Evolutionary conservation across 2,888 invertebrate genomes (phyloP), one percentile per base, ranked within the genome.

Genomic region (Hyppa rectilinea): DNA sequence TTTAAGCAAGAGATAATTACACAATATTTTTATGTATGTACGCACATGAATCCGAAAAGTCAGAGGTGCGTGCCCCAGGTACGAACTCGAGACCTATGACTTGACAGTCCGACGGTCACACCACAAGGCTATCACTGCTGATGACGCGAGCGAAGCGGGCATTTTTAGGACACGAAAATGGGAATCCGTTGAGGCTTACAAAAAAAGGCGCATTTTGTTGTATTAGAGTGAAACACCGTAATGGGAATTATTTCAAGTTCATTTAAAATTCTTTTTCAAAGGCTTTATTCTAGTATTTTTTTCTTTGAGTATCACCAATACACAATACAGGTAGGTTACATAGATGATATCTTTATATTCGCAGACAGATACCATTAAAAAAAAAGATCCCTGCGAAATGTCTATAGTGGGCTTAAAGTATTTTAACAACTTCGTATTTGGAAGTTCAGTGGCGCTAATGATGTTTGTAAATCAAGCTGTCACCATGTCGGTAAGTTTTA

Each of bases 301-400:
- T 47, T 43, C 53, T 36, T 6, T 6, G 47, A 62, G 23, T 38
- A 45, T 34, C 45, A 47, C 6, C 17, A 34, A 26, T 26, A 29
- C 36, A 23, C 29, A 36, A 56, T 38, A 38, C 31, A 50, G 40
- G 40, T 70, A 75, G n/a, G n/a, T n/a, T n/a, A n/a, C n/a, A n/a
- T n/a, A n/a, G 34, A 47, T 52, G 52, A 58, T 40, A 50, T 45
- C 45, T 56, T 34, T 64, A 64, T 55, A 31, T 50, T n/a, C 40
- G 26, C 29, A 38, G 47, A 31, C 78, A 85, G 47, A 82, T 85
- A 85, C 92, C 89, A 91, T 93, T 94, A 93, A 92, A 92, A 93
- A n/a, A 86, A 87, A 85, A 88, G 87, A 86, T 80, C 78, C 74
- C 69, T 77, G n/a, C 75, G 78, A 93, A 92, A 94, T 93, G 87